Evolutionary conservation across 1,140 invertebrate genomes (phyloP), one percentile per base, ranked within the genome.

Genomic region (Euura lappo): DNA sequence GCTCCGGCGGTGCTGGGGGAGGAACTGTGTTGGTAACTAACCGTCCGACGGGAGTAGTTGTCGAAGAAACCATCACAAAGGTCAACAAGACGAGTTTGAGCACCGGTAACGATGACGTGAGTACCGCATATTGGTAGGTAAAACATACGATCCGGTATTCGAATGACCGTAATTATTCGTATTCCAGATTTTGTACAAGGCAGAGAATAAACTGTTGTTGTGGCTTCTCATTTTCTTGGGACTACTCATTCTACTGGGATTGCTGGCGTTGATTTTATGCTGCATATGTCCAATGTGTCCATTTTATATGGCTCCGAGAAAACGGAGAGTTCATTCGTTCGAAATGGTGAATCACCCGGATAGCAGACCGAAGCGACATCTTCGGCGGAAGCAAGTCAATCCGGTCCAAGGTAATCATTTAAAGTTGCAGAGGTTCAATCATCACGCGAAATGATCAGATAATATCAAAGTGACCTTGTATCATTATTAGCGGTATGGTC

Each of bases 211-310:
- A 74, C 83, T 93, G 45, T 84, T 95, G 1, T 91, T 93, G 76
- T 95, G 94, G 94, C 78, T 95, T 13, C 85, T 96, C 42, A 92
- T 96, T 70, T 82, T 95, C 10, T 82, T 96, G 70, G 91, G 93
- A 65, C 86, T 95, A 7, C 81, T 95, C 46, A 89, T 95, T 67
- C 89, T 94, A 0, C 72, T 94, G 13, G 91, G 93, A n/a, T 89
- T 94, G 47, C 84, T 94, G 60, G 89, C 91, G 45, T 83, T 95
- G 47, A 91, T 95, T 69, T 88, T 93, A 43, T 96, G 95, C 84
- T 96, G 94, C 79, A 92, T 95, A 71, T 95, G 94, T 81, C 91
- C 93, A 77, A 92, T 92, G 76, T 96, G 95, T 86, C 94, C 94
- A 3, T 90, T 94, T 69, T 95, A 95, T 77, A 92, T 93, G 86